phyloP scores from a whole-genome alignment of 2,888 invertebrate genomes.

The Rhynchonema sp. region DNA sequence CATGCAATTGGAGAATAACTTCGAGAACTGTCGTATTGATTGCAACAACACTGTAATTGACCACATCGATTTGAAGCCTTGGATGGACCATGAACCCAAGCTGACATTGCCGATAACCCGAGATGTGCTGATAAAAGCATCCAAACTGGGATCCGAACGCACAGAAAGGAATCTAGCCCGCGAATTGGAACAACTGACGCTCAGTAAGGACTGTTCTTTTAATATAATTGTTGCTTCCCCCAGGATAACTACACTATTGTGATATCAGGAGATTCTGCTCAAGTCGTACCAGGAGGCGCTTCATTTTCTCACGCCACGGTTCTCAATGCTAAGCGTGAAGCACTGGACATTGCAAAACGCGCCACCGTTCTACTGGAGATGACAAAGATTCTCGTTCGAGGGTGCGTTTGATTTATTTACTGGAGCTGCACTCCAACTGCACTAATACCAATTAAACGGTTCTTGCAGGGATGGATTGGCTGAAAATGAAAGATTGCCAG shows the following conservation, averaged over 20 bases:
- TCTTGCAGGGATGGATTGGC: conserved; percentile 16
- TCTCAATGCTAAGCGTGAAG: conserved; percentile 23
- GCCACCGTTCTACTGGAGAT: conserved; percentile 23
- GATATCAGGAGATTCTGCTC: background rate
- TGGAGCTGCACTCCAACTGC: too few relatives aligned
- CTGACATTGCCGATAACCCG: conserved; percentile 20
- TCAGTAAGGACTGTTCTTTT: too few relatives aligned
- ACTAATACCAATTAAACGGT: too few relatives aligned
- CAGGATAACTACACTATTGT: too few relatives aligned
- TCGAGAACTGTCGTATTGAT: conserved; percentile 22
- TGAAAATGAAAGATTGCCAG: conserved; percentile 17
- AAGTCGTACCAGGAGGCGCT: background rate
- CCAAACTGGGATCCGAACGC: background rate
- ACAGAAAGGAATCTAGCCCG: background rate
- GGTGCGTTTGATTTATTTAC: too few relatives aligned
- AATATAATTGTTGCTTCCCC: too few relatives aligned
- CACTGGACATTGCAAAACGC: conserved; percentile 20
- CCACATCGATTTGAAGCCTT: conserved; percentile 13
- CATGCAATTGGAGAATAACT: conserved; percentile 21
- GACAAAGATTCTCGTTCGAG: conserved; percentile 21
- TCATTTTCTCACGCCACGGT: conserved; percentile 16
- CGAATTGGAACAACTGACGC: background rate
- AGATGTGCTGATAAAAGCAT: conserved; percentile 3
- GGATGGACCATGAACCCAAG: conserved; percentile 21
- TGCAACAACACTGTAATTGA: conserved; percentile 20